Evolutionary conservation across 2,113 vertebrate genomes (phyloP).

Genomic region (Lasiurus cinereus): DNA sequence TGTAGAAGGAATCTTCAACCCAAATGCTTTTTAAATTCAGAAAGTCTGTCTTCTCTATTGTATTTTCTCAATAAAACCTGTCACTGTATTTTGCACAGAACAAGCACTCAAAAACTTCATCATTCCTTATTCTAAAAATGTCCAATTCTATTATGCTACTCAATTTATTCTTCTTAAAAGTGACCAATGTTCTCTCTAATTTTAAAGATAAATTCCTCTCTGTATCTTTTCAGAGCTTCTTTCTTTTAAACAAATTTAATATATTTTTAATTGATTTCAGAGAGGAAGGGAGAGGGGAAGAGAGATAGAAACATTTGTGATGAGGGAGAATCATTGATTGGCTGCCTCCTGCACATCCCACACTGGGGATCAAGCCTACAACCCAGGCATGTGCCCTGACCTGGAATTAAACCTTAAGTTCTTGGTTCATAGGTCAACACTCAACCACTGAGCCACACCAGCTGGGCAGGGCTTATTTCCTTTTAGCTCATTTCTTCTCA

Average conservation of each 20-base stretch:
- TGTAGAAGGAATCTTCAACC: not conserved
- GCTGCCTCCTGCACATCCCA: too few relatives aligned
- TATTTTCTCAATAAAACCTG: not conserved
- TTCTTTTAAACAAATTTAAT: not conserved
- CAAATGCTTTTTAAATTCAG: not conserved
- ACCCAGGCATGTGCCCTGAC: too few relatives aligned
- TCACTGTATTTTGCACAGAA: not conserved
- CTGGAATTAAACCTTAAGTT: too few relatives aligned
- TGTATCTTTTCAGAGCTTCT: not conserved
- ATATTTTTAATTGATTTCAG: too few relatives aligned
- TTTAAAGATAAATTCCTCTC: not conserved
- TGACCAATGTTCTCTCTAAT: not conserved
- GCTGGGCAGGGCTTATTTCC: not conserved
- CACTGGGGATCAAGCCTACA: too few relatives aligned
- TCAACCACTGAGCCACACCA: too few relatives aligned
- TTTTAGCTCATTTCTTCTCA: not conserved
- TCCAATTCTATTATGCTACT: not conserved
- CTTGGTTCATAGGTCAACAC: too few relatives aligned
- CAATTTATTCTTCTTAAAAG: not conserved
- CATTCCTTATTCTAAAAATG: not conserved
- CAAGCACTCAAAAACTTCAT: not conserved
- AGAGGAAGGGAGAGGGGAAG: too few relatives aligned
- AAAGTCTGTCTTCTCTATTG: not conserved
- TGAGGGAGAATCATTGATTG: too few relatives aligned
- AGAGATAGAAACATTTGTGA: too few relatives aligned